These are phyloP conservation scores for Heteractis magnifica DNA, from an alignment of 92 coral and sea anemone species.

Conservation along the genomic window DNA sequence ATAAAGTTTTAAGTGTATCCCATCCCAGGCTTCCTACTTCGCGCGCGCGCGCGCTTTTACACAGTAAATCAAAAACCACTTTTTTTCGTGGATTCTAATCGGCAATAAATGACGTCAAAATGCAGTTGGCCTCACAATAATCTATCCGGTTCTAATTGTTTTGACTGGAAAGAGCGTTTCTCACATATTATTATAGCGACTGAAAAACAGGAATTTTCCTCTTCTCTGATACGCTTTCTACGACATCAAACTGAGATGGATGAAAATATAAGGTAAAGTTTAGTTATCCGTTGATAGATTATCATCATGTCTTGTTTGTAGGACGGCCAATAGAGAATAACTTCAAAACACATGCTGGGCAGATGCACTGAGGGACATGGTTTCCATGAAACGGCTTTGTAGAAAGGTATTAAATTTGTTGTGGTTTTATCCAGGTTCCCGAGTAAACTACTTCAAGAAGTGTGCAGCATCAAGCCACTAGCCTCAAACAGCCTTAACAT, in stretches of 20 bases:
- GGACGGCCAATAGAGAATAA: background rate
- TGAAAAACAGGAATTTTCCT: background rate
- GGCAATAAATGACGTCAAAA: background rate
- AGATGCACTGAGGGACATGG: too few relatives aligned
- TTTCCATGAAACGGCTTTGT: background rate
- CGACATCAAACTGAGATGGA: background rate
- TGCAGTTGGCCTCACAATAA: background rate
- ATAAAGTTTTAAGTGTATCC: background rate
- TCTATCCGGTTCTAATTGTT: background rate
- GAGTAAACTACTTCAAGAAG: conserved; percentile 1
- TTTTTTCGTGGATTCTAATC: background rate
- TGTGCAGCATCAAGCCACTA: background rate
- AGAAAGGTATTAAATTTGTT: too few relatives aligned
- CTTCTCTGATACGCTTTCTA: background rate
- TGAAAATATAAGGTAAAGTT: background rate
- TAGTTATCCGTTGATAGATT: background rate
- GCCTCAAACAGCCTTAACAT: background rate
- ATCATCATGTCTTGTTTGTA: background rate
- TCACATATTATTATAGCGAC: background rate
- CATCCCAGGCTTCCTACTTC: background rate
- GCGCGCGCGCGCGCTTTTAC: background rate
- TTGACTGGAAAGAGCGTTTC: background rate
- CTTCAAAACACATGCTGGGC: background rate
- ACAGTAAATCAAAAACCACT: background rate
- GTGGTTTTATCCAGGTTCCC: background rate